Evolutionary conservation across 2,113 vertebrate genomes (phyloP), one percentile per base, ranked within the genome.

Genomic region (Todiramphus saurophagus): DNA sequence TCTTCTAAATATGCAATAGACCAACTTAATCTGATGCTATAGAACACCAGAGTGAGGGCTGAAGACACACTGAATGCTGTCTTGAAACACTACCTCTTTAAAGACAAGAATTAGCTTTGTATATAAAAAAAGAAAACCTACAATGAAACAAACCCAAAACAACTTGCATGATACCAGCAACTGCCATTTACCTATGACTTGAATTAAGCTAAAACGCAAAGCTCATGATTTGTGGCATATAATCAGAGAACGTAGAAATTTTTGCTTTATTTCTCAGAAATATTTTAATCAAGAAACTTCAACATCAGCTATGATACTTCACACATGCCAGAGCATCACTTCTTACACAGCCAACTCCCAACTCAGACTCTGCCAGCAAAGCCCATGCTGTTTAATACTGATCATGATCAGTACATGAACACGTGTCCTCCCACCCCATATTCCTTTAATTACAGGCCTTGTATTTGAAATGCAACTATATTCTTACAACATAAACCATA

Each of bases 401-500:
- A 5, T 70, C 23, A 15, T 23, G 13, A 48, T 16, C 1, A 35
- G 17, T 8, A 31, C 10, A 6, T 3, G 11, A 80, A 59, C 25
- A 55, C 0, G 0, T 5, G 10, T n/a, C 46, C 60, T 59, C 51
- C 35, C 8, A 56, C 14, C 17, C 25, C 16, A 60, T 5, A 3
- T 53, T 58, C 14, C 55, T 33, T 83, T 30, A 35, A 66, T 41
- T 46, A 80, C 21, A 30, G 46, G 25, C 30, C 35, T 55, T 1
- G 0, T 24, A 62, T 17, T 23, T 70, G 31, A 87, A 79, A 62
- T 13, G 8, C 24, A 83, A 44, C 55, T 39, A 11, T 27, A 28
- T 39, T 87, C 41, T 77, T 35, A 35, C 35, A 30, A 55, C 6
- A 59, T 25, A 56, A 74, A 44, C 13, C 12, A 59, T 6, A 28